Conservation (phyloP, 2,113 vertebrate species). For the Chionodraco myersi region DNA sequence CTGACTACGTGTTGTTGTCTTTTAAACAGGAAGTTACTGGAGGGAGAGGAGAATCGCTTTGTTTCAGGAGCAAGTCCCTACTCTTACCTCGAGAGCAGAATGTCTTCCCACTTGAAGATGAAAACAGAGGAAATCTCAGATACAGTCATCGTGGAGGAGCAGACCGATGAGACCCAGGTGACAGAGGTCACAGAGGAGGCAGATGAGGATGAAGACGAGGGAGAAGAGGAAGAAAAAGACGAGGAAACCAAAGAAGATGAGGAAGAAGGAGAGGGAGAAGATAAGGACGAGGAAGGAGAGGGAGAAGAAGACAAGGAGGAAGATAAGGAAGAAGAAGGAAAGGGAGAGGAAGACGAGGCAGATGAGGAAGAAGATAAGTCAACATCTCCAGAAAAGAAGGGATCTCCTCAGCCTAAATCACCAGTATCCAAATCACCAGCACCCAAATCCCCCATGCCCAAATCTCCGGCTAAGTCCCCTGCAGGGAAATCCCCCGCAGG, state of each 20-base stretch:
- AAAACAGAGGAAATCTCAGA: slow-evolving; percentile 92
- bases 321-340: slow-evolving; percentile 15
- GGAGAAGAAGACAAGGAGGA: slow-evolving; percentile 23
- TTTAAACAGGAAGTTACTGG: slow-evolving; percentile 90
- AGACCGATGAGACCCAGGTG: slow-evolving; percentile 92
- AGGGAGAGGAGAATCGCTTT: slow-evolving; percentile 93
- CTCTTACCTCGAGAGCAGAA: slow-evolving; percentile 86
- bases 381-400: slow-evolving; percentile 33
- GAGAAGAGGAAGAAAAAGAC: slow-evolving; percentile 29
- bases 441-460: slow-evolving; percentile 64
- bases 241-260: slow-evolving; percentile 50
- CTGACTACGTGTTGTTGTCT: slow-evolving; percentile 33
- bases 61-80: slow-evolving; percentile 85
- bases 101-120: slow-evolving; percentile 84
- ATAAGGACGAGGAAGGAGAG: slow-evolving; percentile 19
- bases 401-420: slow-evolving; percentile 58
- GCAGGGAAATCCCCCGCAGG: slow-evolving; percentile 33
- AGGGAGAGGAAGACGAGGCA: slow-evolving; percentile 19
- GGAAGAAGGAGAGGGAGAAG: slow-evolving; percentile 28
- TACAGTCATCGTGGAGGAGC: slow-evolving; percentile 91
- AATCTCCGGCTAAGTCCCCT: neutral
- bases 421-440: slow-evolving; percentile 72
- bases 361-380: slow-evolving; percentile 61
- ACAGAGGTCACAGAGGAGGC: slow-evolving; percentile 92
- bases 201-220: slow-evolving; percentile 80